A percentile compares a stretch with the other conserved stretches of the same genome.
Evolutionary conservation across 1,140 invertebrate species (phyloP).

Genomic region (Leptinotarsa defecta): DNA sequence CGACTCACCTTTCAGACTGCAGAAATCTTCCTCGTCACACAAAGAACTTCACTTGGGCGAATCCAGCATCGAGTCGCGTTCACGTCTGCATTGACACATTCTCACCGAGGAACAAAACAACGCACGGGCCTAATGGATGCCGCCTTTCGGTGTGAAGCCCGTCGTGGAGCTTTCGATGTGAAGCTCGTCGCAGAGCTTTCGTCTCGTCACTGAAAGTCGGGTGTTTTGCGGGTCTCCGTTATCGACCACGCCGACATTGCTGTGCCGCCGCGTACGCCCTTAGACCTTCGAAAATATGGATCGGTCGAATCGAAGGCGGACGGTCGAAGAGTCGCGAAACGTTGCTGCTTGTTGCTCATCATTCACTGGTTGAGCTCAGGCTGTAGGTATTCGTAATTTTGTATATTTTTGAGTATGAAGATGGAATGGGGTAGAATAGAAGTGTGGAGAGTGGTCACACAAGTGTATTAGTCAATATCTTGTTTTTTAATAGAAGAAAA

Average conservation of each 20-base stretch:
- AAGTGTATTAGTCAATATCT: too few relatives aligned
- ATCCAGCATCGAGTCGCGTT: neutral
- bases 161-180: neutral
- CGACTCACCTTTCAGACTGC: neutral
- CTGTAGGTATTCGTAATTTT: neutral
- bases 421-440: too few relatives aligned
- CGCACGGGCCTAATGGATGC: neutral
- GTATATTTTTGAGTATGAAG: neutral
- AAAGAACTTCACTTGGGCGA: slow-evolving; percentile 9
- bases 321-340: neutral
- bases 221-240: slow-evolving; percentile 10
- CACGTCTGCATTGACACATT: slow-evolving; percentile 11
- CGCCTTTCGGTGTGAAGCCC: neutral
- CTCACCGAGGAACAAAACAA: neutral
- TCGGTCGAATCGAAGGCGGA: slow-evolving; percentile 12
- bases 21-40: neutral
- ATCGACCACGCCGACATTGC: slow-evolving; percentile 11
- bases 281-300: slow-evolving; percentile 20
- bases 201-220: slow-evolving; percentile 17
- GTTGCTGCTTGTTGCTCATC: neutral
- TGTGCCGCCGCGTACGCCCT: slow-evolving; percentile 16
- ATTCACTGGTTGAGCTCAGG: neutral
- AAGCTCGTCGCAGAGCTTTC: slow-evolving; percentile 1
- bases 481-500: too few relatives aligned
- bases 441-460: too few relatives aligned